Conservation (phyloP, 2,113 vertebrate genomes). For the Tauraco erythrolophus region DNA sequence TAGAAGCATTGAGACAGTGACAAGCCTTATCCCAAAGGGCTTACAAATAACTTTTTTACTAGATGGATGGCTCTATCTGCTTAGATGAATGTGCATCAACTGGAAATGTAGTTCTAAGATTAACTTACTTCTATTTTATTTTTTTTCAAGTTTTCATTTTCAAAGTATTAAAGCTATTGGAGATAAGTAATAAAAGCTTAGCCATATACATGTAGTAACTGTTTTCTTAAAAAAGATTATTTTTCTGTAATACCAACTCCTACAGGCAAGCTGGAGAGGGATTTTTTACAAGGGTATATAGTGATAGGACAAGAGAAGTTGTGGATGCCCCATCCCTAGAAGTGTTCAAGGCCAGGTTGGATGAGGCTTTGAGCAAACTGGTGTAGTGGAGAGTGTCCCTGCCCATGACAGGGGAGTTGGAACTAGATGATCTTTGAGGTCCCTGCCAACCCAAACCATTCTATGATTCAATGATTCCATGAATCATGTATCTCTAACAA, state of each 20-base stretch:
- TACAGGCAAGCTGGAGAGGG: no score
- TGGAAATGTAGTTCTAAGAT: neutral
- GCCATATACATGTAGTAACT: neutral
- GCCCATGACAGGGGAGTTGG: no score
- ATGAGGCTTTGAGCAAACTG: no score
- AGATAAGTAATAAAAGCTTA: neutral
- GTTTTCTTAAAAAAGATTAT: neutral
- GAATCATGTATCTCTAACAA: neutral
- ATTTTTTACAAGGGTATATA: no score
- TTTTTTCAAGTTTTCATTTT: neutral
- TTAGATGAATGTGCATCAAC: neutral
- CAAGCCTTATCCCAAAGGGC: neutral
- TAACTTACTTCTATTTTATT: neutral
- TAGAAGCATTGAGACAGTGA: neutral
- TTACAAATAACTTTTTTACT: neutral
- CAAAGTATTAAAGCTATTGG: neutral
- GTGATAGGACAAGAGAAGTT: no score
- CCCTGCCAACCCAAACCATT: no score
- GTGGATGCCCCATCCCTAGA: no score
- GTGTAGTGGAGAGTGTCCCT: no score
- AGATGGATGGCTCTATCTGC: neutral
- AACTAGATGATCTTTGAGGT: no score
- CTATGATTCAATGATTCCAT: no score
- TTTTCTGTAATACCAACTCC: neutral
- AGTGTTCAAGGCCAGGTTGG: no score